Base-by-base conservation (phyloP, 1,140 invertebrate species). In the Chelonus insularis region DNA sequence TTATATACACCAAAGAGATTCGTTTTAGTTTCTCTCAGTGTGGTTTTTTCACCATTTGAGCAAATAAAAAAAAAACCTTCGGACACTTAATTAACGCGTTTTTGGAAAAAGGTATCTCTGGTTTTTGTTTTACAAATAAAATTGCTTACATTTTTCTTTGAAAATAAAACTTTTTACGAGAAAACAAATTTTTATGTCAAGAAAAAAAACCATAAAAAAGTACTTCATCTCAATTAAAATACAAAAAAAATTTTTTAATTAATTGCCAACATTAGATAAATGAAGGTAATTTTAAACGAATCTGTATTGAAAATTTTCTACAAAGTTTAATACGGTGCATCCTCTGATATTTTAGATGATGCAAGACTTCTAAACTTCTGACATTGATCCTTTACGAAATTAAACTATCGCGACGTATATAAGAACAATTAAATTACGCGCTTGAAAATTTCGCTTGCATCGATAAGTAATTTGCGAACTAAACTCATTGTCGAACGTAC, bases 391-490 rank as follows among this genome's bases (percentile, higher is more conserved):
- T 25, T n/a, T 23, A 25, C 8, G n/a, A 48, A 23, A 3, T 20
- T 48, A 48, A 48, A 18, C 12, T 48, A 48, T 8, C 12, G 45
- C 4, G 45, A 48, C 45, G n/a, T 48, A 48, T 48, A 23, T 23
- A 25, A 48, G 20, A 48, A 48, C 18, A 48, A 48, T 48, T 48
- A 21, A 48, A 48, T 48, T 48, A 48, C 12, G 20, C 21, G 45
- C 18, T 7, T 48, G 45, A 21, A 48, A 25, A 48, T 48, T 48
- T 48, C 18, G 45, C 45, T 25, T 23, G 45, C 45, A 48, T 48
- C 45, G 45, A 48, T 48, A 18, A 48, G 45, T 48, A 48, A 48
- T 48, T 48, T 48, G 9, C 45, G 11, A 48, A 48, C 18, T 48
- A 45, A 45, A 45, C 41, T 45, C 41, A 45, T 45, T 45, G 41